Conservation (phyloP, 2,888 invertebrate species). For the Ectropis crepuscularia region DNA sequence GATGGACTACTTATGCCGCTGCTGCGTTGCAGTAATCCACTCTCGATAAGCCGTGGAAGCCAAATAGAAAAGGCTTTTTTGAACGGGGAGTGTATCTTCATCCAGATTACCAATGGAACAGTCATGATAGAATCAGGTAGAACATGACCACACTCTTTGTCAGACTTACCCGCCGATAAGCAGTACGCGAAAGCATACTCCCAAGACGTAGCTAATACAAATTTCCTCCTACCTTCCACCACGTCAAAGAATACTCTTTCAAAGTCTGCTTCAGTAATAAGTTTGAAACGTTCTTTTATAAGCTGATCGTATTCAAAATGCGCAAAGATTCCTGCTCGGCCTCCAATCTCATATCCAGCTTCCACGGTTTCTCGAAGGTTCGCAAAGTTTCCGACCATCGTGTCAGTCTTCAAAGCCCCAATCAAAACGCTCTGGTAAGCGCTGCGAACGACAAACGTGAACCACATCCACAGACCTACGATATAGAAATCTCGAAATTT, state of each 20-base stretch:
- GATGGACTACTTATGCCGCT: conserved; percentile 46
- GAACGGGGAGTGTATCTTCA: conserved; percentile 64
- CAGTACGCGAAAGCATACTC: conserved; percentile 69
- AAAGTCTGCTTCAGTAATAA: conserved; percentile 61
- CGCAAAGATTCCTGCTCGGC: conserved; percentile 59
- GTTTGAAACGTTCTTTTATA: conserved; percentile 57
- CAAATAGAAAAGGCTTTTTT: conserved; percentile 53
- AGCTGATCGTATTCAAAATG: conserved; percentile 67
- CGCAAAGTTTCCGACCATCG: conserved; percentile 57
- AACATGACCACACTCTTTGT: conserved; percentile 65
- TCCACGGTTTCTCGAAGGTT: conserved; percentile 61
- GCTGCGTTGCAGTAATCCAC: conserved; percentile 61
- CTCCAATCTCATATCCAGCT: conserved; percentile 63
- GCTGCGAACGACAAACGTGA: conserved; percentile 68
- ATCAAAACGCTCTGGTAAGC: conserved; percentile 73
- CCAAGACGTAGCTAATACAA: conserved; percentile 65
- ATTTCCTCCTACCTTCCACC: conserved; percentile 57
- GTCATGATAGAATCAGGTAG: conserved; percentile 68
- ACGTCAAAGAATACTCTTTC: conserved; percentile 61
- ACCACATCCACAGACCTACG: conserved; percentile 69
- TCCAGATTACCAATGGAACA: conserved; percentile 68
- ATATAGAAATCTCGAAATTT: conserved; percentile 72
- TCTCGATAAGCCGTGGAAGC: conserved; percentile 66
- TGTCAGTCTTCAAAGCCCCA: conserved; percentile 67
- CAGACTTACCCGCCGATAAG: conserved; percentile 58